Conservation (phyloP, 2,797 vertebrate genomes). For the Loris lydekkerianus region DNA sequence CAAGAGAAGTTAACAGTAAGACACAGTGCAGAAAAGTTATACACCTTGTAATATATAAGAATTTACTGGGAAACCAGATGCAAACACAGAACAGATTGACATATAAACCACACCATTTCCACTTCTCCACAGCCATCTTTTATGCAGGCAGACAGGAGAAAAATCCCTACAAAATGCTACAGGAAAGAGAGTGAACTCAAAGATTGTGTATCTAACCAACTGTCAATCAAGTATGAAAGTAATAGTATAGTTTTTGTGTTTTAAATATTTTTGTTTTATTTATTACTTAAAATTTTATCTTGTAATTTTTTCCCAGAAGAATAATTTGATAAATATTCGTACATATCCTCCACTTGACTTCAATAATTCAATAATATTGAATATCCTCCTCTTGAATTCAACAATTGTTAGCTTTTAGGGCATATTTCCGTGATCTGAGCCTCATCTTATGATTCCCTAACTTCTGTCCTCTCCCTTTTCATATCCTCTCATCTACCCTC, state of each 20-base stretch:
- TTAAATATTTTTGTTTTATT: neutral
- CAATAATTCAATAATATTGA: neutral
- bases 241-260: neutral
- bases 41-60: neutral
- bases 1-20: slow-evolving; percentile 13
- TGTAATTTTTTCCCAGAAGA: neutral
- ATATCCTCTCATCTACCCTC: neutral
- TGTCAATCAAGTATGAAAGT: neutral
- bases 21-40: neutral
- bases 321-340: neutral
- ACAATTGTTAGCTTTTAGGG: neutral
- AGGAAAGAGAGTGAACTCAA: neutral
- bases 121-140: neutral
- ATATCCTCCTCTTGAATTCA: neutral
- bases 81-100: neutral
- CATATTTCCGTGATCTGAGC: neutral
- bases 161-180: neutral
- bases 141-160: neutral
- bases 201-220: neutral
- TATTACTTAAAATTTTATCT: neutral
- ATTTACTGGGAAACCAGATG: slow-evolving; percentile 26
- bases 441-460: neutral
- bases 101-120: neutral
- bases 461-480: too few species aligned
- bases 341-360: neutral